Base-by-base conservation (phyloP, 2,113 vertebrate genomes). In the Lethenteron reissneri region DNA sequence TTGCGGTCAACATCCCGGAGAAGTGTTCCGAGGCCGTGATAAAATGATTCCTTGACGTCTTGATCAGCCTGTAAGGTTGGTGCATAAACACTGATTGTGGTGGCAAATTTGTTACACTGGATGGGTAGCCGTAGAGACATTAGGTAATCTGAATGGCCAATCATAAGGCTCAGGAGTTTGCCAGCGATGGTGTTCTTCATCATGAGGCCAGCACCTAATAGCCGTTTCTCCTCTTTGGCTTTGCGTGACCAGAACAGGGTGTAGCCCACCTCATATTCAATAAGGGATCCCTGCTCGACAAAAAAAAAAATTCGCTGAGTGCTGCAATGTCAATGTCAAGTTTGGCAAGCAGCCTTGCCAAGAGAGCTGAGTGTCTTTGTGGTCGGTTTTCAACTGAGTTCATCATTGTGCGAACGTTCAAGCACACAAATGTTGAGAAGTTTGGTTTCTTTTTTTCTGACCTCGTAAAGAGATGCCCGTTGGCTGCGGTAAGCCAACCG, bases 301-400 rank as follows among this genome's bases (percentile, higher is more conserved):
- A 68, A 68, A 9, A 10, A 25, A 10, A 25, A 68, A 68, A 11
- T 68, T 68, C 9, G 2, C 64, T 68, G 25, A 68, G 64, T 68
- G 64, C 64, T 68, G 64, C 64, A 11, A 68, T 68, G 64, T 68
- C 64, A 25, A 68, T 2, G 64, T 68, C 8, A 68, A 68, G 64
- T 21, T 21, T n/a, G 10, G 64, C 11, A 17, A 68, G 8, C 8
- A 17, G 9, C 25, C 64, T 68, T n/a, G 64, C 64, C n/a, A 68
- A 8, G 25, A 9, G 8, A 17, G 64, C 64, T 17, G 64, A 68
- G 9, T 21, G 64, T 68, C 11, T 68, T 68, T n/a, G 64, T 17
- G 64, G 64, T n/a, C 64, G 25, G n/a, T 68, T 68, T n/a, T 11
- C 64, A 68, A 9, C 64, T 21, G 25, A 9, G 64, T 68, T 11